A percentile compares a stretch with the other conserved stretches of the same genome.
These are phyloP conservation scores for Bothrops jararaca DNA, from an alignment of 2,113 vertebrate species.

Conservation along the genomic window DNA sequence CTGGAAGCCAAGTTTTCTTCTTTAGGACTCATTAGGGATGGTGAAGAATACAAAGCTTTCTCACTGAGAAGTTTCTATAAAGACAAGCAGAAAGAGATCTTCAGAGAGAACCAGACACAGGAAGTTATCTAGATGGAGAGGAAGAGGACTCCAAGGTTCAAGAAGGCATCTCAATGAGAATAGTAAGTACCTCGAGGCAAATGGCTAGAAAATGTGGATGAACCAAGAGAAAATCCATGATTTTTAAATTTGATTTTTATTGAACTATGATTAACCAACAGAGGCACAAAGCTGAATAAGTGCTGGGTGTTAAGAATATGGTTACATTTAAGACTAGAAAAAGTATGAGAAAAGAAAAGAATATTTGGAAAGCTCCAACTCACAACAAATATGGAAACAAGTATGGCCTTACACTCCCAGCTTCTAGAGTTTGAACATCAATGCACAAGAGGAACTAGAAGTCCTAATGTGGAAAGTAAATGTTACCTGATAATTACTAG, in stretches of 20 bases:
- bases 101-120: background rate
- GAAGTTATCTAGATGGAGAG: background rate
- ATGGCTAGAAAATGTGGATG: background rate
- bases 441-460: background rate
- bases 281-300: background rate
- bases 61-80: background rate
- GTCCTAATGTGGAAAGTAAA: background rate
- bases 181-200: background rate
- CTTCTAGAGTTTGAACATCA: background rate
- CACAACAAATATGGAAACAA: background rate
- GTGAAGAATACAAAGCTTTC: background rate
- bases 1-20: background rate
- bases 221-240: background rate
- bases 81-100: background rate
- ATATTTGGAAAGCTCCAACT: background rate
- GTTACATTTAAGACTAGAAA: background rate
- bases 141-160: background rate
- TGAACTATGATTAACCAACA: background rate
- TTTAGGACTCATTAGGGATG: background rate
- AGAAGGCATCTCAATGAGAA: background rate
- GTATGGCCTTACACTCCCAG: background rate
- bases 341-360: background rate
- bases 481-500: background rate
- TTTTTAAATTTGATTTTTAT: background rate
- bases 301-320: background rate